Conservation (phyloP, 2,888 invertebrate genomes). For the Pantelozetes paolii region DNA sequence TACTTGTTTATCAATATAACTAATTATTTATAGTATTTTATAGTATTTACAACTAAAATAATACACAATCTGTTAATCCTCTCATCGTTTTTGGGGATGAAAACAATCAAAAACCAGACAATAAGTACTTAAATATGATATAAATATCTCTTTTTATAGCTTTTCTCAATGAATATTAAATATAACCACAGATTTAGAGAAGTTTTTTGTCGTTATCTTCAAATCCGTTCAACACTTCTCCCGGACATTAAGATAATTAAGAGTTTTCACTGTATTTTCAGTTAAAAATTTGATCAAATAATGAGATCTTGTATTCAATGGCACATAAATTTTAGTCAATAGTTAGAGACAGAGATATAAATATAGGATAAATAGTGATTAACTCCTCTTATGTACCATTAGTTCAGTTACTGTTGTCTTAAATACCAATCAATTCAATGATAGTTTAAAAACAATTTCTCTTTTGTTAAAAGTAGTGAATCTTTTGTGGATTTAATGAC, state of each 20-base stretch:
- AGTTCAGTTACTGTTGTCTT: neutral
- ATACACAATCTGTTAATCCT: slow-evolving; percentile 11
- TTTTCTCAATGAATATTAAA: neutral
- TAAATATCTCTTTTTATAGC: neutral
- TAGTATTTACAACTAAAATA: slow-evolving; percentile 26
- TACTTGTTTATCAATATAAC: no score
- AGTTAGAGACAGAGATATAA: neutral
- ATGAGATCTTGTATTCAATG: slow-evolving; percentile 23
- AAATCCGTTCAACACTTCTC: neutral
- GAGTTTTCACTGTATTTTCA: neutral
- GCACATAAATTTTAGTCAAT: slow-evolving; percentile 30
- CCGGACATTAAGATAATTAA: neutral
- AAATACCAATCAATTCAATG: neutral
- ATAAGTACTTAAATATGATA: slow-evolving; percentile 31
- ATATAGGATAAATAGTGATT: slow-evolving; percentile 8
- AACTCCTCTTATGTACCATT: slow-evolving; percentile 6
- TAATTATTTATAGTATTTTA: slow-evolving; percentile 5
- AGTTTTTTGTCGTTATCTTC: neutral
- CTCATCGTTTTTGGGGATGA: neutral
- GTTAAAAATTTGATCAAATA: neutral
- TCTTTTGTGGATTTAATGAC: neutral
- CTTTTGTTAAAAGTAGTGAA: neutral
- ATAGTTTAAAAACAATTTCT: slow-evolving; percentile 4
- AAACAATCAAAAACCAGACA: slow-evolving; percentile 28
- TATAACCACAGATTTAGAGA: neutral